Conservation (phyloP, 2,797 vertebrate genomes). For the Pitangus sulphuratus region DNA sequence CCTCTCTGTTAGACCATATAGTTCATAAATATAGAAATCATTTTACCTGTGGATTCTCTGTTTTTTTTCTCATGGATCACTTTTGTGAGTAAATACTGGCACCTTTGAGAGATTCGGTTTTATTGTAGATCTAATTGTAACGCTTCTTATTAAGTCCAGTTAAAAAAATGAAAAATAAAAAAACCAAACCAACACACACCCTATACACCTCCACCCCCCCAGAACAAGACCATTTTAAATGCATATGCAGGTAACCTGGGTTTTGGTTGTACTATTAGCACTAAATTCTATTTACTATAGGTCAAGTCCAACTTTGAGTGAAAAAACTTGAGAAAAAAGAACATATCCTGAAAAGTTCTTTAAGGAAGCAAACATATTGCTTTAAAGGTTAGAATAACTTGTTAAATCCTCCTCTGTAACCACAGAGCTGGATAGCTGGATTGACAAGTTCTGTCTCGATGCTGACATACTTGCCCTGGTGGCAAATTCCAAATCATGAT, state of each 20-base stretch:
- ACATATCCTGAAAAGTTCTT: background rate
- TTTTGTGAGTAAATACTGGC: background rate
- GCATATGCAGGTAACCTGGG: background rate
- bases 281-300: background rate
- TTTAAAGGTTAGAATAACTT: background rate
- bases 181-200: rapidly evolving
- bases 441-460: no score
- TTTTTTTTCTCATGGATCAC: background rate
- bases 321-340: background rate
- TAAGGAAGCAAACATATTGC: background rate
- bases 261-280: background rate
- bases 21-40: background rate
- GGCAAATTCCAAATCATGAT: no score
- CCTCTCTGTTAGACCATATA: rapidly evolving
- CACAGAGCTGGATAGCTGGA: no score
- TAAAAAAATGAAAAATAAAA: background rate
- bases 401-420: background rate
- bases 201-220: rapidly evolving
- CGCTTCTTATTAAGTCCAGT: background rate
- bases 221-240: background rate
- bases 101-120: background rate
- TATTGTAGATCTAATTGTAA: background rate
- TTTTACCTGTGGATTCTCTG: background rate
- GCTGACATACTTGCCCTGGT: no score
- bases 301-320: background rate